Evolutionary conservation across 2,888 invertebrate genomes (phyloP), one percentile per base, ranked within the genome.

Genomic region (Drosophila mulleri): DNA sequence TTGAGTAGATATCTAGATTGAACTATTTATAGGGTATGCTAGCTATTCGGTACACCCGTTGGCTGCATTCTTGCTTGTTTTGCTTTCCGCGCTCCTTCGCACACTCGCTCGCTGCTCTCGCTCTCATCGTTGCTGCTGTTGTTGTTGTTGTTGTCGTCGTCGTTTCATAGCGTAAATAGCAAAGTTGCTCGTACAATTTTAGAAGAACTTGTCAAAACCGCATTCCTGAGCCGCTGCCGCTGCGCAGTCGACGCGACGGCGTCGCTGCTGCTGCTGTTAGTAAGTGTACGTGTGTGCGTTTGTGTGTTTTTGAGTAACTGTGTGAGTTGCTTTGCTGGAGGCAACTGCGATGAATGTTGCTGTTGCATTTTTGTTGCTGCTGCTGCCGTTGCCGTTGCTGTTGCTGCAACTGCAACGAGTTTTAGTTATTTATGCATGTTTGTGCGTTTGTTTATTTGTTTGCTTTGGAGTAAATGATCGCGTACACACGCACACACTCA

Each of bases 151-250:
- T 57, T 50, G 74, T 67, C 62, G 75, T 59, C 69, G 88, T 80
- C 78, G 89, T 87, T 89, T 88, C 87, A 90, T 90, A 90, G 88
- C 91, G 84, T 90, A 90, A 88, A 88, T 88, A 88, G 88, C 91
- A 88, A 90, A 89, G 91, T 90, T 91, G 92, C 82, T 89, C 91
- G 88, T 85, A 91, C 91, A 90, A 89, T 89, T 92, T 91, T 92
- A 91, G 90, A 92, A 92, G 91, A 91, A 91, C 92, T 91, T 91
- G 91, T 91, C 91, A 92, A 91, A 91, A 92, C 91, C 92, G 83
- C 91, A 91, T 91, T 92, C 91, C 91, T 82, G 60, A 81, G 75
- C 47, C 80, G 64, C 89, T 72, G 89, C 78, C 59, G 75, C 89
- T 75, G 78, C 75, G 84, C 74, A 68, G 84, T 84, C 67, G 48